Evolutionary conservation across 2,113 vertebrate genomes (phyloP).

Genomic region (Poeciliopsis prolifica): DNA sequence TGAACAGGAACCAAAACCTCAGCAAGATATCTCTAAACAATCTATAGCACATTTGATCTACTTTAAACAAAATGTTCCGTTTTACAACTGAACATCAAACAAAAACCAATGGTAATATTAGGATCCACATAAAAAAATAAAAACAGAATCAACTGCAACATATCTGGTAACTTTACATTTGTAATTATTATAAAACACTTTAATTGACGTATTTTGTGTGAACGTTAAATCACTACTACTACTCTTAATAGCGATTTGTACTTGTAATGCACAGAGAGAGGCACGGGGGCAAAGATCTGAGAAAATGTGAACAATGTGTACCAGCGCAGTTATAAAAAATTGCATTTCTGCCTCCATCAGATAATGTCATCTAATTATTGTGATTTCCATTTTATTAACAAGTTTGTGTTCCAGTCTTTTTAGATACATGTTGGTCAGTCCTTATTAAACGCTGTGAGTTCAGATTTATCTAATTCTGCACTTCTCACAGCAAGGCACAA

Average conservation of each 20-base stretch:
- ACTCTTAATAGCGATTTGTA: not conserved
- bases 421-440: not conserved
- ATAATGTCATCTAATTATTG: not conserved
- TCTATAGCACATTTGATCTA: too few relatives aligned
- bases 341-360: not conserved
- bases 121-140: too few relatives aligned
- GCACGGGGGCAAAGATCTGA: not conserved
- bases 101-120: too few relatives aligned
- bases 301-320: not conserved
- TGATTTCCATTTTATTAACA: not conserved
- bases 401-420: constrained; percentile 2
- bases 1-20: not conserved
- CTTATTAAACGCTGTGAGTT: not conserved
- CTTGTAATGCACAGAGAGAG: constrained; percentile 13
- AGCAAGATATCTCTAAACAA: too few relatives aligned
- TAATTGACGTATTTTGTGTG: not conserved
- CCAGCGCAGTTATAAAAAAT: not conserved
- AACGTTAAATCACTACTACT: not conserved
- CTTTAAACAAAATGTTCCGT: too few relatives aligned
- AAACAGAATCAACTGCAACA: too few relatives aligned
- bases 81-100: too few relatives aligned
- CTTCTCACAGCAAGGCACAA: not conserved
- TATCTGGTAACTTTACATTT: too few relatives aligned
- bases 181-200: too few relatives aligned
- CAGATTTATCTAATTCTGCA: not conserved